These are phyloP conservation scores for Melieria picta DNA, from an alignment of 2,888 invertebrate species.

Conservation along the genomic window DNA sequence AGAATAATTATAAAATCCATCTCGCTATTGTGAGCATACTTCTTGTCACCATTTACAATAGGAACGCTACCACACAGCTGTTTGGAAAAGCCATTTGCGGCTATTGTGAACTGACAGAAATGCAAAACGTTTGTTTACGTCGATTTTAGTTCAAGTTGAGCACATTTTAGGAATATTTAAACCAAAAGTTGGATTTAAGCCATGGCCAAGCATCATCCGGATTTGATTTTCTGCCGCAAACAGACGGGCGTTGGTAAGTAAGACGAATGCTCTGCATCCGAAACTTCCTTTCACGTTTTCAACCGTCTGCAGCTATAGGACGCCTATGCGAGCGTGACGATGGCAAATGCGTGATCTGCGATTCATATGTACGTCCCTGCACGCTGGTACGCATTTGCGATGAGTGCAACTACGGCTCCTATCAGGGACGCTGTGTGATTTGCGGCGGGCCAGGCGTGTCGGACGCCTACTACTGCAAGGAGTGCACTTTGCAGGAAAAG, in stretches of 20 bases:
- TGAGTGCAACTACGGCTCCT: constrained; percentile 99
- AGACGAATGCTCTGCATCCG: neutral
- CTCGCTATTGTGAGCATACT: too few species aligned
- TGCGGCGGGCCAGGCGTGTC: constrained; percentile 99
- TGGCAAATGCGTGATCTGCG: constrained; percentile 99
- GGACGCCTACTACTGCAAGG: constrained; percentile 99
- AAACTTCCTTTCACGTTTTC: too few species aligned
- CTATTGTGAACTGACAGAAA: too few species aligned
- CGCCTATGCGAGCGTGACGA: constrained; percentile 98
- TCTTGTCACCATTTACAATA: too few species aligned
- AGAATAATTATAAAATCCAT: too few species aligned
- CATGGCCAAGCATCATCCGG: constrained; percentile 99
- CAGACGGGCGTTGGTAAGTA: constrained; percentile 94
- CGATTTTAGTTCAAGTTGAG: too few species aligned
- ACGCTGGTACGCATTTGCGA: constrained; percentile 98
- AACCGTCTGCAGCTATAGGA: constrained; percentile 82
- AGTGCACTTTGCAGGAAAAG: constrained; percentile 99
- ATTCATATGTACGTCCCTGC: constrained; percentile 98
- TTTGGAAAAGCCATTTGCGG: too few species aligned
- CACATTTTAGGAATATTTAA: too few species aligned
- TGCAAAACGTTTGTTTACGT: too few species aligned
- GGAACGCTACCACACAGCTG: too few species aligned
- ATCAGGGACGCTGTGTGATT: constrained; percentile 98
- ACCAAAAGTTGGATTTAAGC: too few species aligned
- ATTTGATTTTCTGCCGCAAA: constrained; percentile 98